Evolutionary conservation across 2,797 vertebrate genomes (phyloP).

Genomic region (Sebastes hubbsi): DNA sequence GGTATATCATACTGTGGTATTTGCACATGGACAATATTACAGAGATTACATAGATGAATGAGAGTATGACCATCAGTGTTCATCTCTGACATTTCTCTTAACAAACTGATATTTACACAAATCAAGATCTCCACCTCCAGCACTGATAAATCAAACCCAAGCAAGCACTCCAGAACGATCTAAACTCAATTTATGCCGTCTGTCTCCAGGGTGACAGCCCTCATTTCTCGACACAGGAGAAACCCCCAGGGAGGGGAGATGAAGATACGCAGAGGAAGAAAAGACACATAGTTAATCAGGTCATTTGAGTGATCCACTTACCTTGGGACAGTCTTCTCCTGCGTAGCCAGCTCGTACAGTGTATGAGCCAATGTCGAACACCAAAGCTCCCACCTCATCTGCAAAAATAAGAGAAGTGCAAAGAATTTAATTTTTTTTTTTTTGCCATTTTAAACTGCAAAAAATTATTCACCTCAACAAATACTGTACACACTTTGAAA

Average conservation of each 20-base stretch:
- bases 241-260: constrained; percentile 27
- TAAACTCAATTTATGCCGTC: constrained; percentile 56
- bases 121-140: background rate
- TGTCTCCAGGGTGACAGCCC: constrained; percentile 64
- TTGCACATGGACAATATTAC: background rate
- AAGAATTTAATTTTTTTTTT: background rate
- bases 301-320: constrained; percentile 72
- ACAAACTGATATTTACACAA: constrained; percentile 13
- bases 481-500: background rate
- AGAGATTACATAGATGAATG: background rate
- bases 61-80: background rate
- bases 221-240: constrained; percentile 64
- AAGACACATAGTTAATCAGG: constrained; percentile 67
- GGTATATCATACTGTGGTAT: background rate
- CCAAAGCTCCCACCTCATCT: constrained; percentile 99
- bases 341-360: constrained; percentile 98
- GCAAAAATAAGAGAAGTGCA: constrained; percentile 39
- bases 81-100: background rate
- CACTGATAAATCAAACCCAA: constrained; percentile 22
- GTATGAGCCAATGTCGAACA: constrained; percentile 98
- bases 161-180: constrained; percentile 43
- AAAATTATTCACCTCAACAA: background rate
- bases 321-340: constrained; percentile 99
- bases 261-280: constrained; percentile 54
- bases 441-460: background rate